These are phyloP conservation scores for Arrhopalites spinosus DNA, from an alignment of 2,888 invertebrate species.

Conservation along the genomic window DNA sequence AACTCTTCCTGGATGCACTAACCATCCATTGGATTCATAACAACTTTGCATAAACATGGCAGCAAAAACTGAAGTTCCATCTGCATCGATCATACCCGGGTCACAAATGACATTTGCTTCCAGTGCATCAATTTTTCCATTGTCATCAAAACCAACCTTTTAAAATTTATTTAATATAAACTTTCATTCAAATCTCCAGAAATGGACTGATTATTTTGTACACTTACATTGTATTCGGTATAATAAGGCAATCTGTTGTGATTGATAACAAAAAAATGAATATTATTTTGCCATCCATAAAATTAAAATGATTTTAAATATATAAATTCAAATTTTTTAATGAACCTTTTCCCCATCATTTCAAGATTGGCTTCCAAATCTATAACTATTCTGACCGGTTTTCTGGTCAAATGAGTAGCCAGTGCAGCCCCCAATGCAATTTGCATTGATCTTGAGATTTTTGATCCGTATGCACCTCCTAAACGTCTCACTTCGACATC, in stretches of 20 bases:
- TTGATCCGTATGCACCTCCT: conserved; percentile 82
- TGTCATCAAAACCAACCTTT: conserved; percentile 57
- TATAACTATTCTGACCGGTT: conserved; percentile 74
- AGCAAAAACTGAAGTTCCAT: conserved; percentile 60
- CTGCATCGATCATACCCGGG: conserved; percentile 63
- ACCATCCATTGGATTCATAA: conserved; percentile 69
- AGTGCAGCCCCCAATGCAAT: conserved; percentile 72
- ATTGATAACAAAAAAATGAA: too few relatives aligned
- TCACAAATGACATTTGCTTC: conserved; percentile 63
- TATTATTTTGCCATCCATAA: too few relatives aligned
- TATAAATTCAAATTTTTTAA: too few relatives aligned
- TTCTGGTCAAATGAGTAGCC: conserved; percentile 68
- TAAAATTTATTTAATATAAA: neutral
- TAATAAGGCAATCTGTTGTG: conserved; percentile 66
- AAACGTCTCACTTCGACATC: conserved; percentile 73
- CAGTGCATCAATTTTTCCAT: conserved; percentile 71
- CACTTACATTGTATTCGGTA: conserved; percentile 67
- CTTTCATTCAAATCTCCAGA: neutral
- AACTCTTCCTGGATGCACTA: conserved; percentile 57
- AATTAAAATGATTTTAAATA: too few relatives aligned
- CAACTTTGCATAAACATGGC: conserved; percentile 64
- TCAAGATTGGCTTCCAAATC: conserved; percentile 75
- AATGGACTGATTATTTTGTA: neutral
- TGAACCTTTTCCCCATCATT: conserved; percentile 69
- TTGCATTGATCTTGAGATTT: conserved; percentile 69